A percentile compares a stretch with the other conserved stretches of the same genome.
Conservation (phyloP, 2,113 vertebrate species). For the Oryzias celebensis region DNA sequence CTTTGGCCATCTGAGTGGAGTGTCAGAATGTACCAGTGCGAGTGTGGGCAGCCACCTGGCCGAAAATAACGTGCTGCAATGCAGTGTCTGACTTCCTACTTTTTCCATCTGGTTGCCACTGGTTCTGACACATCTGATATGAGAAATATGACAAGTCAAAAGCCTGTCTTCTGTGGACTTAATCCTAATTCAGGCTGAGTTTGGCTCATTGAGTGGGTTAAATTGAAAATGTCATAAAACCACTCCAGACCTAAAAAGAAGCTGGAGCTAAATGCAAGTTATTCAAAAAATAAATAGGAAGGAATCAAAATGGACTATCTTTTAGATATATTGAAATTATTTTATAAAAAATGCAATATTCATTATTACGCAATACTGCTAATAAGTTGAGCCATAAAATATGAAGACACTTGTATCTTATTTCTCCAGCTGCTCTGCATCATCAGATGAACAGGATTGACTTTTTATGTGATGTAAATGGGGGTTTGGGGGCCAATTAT, state of each 20-base stretch:
- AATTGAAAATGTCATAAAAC: slow-evolving; percentile 33
- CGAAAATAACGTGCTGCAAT: slow-evolving; percentile 59
- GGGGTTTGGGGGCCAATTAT: slow-evolving; percentile 17
- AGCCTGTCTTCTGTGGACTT: slow-evolving; percentile 19
- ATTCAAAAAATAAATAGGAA: slow-evolving; percentile 14
- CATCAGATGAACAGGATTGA: slow-evolving; percentile 12
- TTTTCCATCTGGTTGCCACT: slow-evolving; percentile 51
- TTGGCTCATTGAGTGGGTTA: slow-evolving; percentile 26
- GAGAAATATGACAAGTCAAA: slow-evolving; percentile 13
- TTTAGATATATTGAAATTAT: too few relatives aligned
- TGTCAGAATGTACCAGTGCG: slow-evolving; percentile 20
- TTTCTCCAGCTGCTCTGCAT: slow-evolving; percentile 31
- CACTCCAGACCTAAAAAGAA: slow-evolving; percentile 16
- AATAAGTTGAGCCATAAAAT: slow-evolving; percentile 43
- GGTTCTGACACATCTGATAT: slow-evolving; percentile 20
- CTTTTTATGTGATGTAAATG: slow-evolving; percentile 17
- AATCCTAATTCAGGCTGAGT: slow-evolving; percentile 13
- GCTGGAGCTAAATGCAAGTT: not conserved
- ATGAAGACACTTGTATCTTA: slow-evolving; percentile 7
- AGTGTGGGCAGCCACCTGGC: slow-evolving; percentile 50
- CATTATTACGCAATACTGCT: slow-evolving; percentile 21
- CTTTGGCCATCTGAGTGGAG: slow-evolving; percentile 20
- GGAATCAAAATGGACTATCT: not conserved
- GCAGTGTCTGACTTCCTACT: slow-evolving; percentile 53
- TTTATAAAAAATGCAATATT: not conserved